Evolutionary conservation across 2,888 invertebrate species (phyloP).

Genomic region (Panopea generosa): DNA sequence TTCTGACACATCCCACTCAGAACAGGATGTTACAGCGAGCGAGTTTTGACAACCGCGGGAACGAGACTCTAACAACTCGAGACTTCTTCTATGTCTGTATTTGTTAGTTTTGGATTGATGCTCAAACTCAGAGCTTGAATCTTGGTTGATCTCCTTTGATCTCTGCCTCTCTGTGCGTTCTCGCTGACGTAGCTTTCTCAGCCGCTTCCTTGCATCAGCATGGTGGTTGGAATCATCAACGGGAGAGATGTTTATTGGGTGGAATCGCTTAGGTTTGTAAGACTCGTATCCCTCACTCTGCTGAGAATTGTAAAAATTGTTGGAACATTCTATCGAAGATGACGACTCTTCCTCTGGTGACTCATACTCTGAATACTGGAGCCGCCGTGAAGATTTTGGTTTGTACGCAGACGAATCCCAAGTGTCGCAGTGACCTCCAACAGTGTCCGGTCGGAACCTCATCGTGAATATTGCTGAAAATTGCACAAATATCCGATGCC

Average conservation of each 20-base stretch:
- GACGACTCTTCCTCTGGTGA: conserved; percentile 30
- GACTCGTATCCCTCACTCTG: conserved; percentile 13
- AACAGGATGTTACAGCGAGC: conserved; percentile 39
- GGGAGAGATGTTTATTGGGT: conserved; percentile 59
- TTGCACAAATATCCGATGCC: too few relatives aligned
- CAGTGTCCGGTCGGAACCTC: conserved; percentile 57
- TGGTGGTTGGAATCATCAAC: conserved; percentile 55
- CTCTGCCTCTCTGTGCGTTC: conserved; percentile 28
- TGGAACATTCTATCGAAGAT: conserved; percentile 54
- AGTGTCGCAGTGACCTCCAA: conserved; percentile 58
- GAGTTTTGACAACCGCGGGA: conserved; percentile 27
- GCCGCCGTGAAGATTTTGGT: conserved; percentile 43
- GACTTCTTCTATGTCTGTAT: conserved; percentile 19
- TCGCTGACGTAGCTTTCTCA: conserved; percentile 41
- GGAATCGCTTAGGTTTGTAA: conserved; percentile 13
- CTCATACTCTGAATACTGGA: conserved; percentile 40
- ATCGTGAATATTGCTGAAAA: too few relatives aligned
- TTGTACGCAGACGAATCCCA: conserved; percentile 59
- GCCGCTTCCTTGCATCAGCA: conserved; percentile 27
- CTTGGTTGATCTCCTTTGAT: conserved; percentile 47
- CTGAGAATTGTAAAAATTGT: conserved; percentile 43
- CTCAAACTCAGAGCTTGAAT: conserved; percentile 58
- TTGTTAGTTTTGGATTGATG: conserved; percentile 6
- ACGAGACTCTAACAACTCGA: conserved; percentile 23
- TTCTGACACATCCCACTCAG: conserved; percentile 57